Percentiles rank a stretch among this genome's conserved stretches.
These are phyloP conservation scores for Morus bassanus DNA, from an alignment of 2,797 vertebrate species.

Conservation along the genomic window DNA sequence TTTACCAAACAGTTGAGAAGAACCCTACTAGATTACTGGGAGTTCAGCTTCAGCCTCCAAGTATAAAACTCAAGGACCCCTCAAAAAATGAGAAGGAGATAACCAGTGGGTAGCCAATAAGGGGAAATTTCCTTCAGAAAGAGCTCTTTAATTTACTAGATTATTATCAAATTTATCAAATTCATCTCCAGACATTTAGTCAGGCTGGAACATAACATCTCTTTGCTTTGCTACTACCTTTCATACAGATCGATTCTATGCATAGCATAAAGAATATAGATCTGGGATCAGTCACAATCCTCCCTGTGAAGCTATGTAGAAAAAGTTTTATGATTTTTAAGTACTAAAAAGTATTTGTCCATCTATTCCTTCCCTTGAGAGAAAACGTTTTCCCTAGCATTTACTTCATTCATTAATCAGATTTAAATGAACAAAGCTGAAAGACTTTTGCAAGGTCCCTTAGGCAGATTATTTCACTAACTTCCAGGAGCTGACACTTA, in stretches of 20 bases:
- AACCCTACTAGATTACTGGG: neutral
- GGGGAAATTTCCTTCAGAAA: neutral
- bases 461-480: neutral
- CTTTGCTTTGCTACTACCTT: neutral
- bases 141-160: neutral
- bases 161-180: neutral
- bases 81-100: neutral
- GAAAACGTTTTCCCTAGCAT: neutral
- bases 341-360: neutral
- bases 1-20: neutral
- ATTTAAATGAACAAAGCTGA: neutral
- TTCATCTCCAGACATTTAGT: neutral
- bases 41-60: neutral
- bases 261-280: neutral
- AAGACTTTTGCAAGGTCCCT: neutral
- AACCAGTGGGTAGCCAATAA: neutral
- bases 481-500: neutral
- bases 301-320: neutral
- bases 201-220: neutral
- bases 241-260: neutral
- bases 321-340: neutral
- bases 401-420: neutral
- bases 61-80: neutral
- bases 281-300: neutral
- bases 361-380: neutral